Percentiles rank a stretch among this genome's conserved stretches.
Evolutionary conservation across 2,113 vertebrate genomes (phyloP).

Genomic region (Gallinago undulata): DNA sequence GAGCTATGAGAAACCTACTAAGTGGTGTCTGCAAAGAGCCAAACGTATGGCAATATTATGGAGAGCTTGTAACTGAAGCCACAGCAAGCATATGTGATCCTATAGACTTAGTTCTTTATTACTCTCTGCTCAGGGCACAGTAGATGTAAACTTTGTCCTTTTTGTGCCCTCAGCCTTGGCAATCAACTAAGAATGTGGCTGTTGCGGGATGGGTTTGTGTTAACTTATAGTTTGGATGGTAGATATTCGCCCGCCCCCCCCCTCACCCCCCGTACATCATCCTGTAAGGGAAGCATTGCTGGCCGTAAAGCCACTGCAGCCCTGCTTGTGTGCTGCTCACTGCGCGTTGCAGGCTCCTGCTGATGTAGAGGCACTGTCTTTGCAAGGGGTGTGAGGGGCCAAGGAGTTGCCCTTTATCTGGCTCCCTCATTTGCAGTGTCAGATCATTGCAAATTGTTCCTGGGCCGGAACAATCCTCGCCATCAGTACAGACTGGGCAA

Average conservation of each 20-base stretch:
- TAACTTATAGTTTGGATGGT: rapidly evolving
- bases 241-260: rapidly evolving
- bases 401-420: background rate
- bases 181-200: background rate
- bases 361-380: background rate
- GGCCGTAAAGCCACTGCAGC: rapidly evolving
- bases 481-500: no score
- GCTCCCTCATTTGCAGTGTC: background rate
- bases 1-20: background rate
- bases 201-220: background rate
- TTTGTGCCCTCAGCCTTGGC: background rate
- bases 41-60: background rate
- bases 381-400: background rate
- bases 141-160: background rate
- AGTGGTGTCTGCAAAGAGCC: background rate
- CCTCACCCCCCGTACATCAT: background rate
- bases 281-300: background rate
- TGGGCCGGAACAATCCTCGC: no score
- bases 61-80: background rate
- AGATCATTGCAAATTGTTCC: background rate
- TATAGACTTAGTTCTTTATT: background rate
- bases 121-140: background rate
- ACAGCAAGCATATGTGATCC: background rate
- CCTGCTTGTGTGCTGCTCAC: background rate
- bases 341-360: background rate